Conservation (phyloP, 2,113 vertebrate species). For the Colaptes auratus region DNA sequence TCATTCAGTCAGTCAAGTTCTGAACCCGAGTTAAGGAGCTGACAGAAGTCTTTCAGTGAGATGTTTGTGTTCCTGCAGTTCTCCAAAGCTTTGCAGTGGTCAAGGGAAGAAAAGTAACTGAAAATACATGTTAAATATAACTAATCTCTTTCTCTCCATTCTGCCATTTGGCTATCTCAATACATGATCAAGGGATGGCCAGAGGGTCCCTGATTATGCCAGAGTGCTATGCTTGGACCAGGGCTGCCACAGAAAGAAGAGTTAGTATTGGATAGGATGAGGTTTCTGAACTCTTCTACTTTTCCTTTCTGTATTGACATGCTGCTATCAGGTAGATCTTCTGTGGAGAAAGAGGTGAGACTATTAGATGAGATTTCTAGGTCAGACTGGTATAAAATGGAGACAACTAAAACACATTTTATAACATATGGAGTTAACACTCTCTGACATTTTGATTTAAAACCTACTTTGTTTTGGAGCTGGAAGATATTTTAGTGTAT, state of each 20-base stretch:
- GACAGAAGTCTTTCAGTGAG: neutral
- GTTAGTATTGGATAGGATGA: neutral
- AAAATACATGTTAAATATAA: neutral
- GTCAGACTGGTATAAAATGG: neutral
- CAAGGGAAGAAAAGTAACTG: neutral
- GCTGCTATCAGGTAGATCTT: neutral
- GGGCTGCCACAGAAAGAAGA: neutral
- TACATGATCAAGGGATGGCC: neutral
- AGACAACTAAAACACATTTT: slow-evolving; percentile 10
- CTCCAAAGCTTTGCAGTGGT: neutral
- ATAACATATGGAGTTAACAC: neutral
- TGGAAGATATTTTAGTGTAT: neutral
- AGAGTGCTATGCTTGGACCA: neutral
- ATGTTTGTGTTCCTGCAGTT: neutral
- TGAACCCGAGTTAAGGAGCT: neutral
- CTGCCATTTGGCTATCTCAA: neutral
- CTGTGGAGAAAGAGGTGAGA: slow-evolving; percentile 3
- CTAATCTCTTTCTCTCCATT: neutral
- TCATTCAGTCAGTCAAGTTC: neutral
- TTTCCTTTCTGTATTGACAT: slow-evolving; percentile 11
- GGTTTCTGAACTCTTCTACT: neutral
- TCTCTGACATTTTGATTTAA: slow-evolving; percentile 12
- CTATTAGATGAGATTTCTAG: neutral
- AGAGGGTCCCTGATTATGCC: neutral
- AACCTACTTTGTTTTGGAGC: slow-evolving; percentile 3